A percentile compares a stretch with the other conserved stretches of the same genome.
Conservation (phyloP, 2,797 vertebrate genomes). For the Micromesistius poutassou region DNA sequence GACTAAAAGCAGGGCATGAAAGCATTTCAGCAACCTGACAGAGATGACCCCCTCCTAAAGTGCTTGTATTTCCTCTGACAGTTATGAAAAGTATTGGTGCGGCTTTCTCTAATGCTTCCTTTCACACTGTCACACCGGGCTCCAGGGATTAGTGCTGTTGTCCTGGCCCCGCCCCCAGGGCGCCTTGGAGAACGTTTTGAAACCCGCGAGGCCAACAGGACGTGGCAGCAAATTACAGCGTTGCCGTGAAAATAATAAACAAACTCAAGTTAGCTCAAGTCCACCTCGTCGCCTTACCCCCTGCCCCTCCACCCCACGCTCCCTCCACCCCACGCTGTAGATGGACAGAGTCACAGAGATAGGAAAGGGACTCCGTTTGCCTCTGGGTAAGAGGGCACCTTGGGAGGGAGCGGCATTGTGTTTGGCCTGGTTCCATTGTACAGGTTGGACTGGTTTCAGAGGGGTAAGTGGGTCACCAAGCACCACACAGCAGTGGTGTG, state of each 20-base stretch:
- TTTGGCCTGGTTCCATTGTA: conserved; percentile 2
- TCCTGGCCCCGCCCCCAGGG: conserved; percentile 45
- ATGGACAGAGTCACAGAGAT: not conserved
- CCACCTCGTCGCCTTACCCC: no score
- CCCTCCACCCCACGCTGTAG: not conserved
- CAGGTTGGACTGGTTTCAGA: not conserved
- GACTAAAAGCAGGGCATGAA: not conserved
- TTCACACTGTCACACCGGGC: conserved; percentile 56
- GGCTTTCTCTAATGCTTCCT: conserved; percentile 41
- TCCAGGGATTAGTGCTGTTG: conserved; percentile 55
- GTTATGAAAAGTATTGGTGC: conserved; percentile 40
- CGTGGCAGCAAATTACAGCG: conserved; percentile 39
- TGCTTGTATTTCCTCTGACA: conserved; percentile 34
- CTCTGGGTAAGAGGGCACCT: not conserved
- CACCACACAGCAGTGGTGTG: not conserved
- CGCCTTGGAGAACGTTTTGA: conserved; percentile 29
- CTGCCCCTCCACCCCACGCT: no score
- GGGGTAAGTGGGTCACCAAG: not conserved
- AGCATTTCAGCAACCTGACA: not conserved
- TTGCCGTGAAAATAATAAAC: conserved; percentile 26
- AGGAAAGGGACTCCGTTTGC: not conserved
- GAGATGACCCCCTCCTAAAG: not conserved
- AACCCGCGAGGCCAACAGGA: conserved; percentile 31
- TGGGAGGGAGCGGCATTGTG: not conserved
- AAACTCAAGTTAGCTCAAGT: not conserved